phyloP scores from a whole-genome alignment of 1,140 invertebrate genomes.

The Lysiphlebus fabarum region DNA sequence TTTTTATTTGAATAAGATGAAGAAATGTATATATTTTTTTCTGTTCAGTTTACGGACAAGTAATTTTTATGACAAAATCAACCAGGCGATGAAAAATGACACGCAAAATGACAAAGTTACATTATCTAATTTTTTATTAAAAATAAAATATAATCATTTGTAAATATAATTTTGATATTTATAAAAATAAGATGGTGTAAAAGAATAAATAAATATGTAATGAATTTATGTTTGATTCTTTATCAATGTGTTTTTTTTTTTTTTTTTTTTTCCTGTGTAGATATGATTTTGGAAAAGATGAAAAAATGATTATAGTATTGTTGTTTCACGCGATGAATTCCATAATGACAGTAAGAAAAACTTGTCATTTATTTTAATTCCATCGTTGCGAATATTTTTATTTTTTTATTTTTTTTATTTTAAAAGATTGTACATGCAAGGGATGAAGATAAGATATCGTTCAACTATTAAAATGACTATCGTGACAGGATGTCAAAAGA shows the following conservation, averaged over 20 bases:
- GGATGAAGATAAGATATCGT: slow-evolving; percentile 35
- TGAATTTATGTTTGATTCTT: too few relatives aligned
- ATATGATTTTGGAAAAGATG: slow-evolving; percentile 9
- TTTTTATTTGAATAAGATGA: too few relatives aligned
- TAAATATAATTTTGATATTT: too few relatives aligned
- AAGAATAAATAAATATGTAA: too few relatives aligned
- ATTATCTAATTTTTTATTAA: too few relatives aligned
- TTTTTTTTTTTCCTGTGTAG: background rate
- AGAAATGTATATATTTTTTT: too few relatives aligned
- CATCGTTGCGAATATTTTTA: slow-evolving; percentile 8
- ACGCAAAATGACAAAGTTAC: slow-evolving; percentile 44
- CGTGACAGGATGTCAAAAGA: slow-evolving; percentile 40
- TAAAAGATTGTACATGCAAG: slow-evolving; percentile 41
- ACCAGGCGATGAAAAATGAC: slow-evolving; percentile 46
- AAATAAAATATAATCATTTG: too few relatives aligned
- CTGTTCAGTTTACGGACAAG: slow-evolving; percentile 53
- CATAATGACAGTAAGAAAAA: slow-evolving; percentile 36
- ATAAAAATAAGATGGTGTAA: too few relatives aligned
- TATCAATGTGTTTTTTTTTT: too few relatives aligned
- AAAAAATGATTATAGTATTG: slow-evolving; percentile 21
- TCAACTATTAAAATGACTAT: slow-evolving; percentile 21
- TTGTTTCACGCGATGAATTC: slow-evolving; percentile 36
- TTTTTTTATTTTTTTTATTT: slow-evolving; percentile 5
- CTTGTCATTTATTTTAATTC: slow-evolving; percentile 8
- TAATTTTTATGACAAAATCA: slow-evolving; percentile 54